Evolutionary conservation across 2,113 vertebrate genomes (phyloP), one percentile per base, ranked within the genome.

Genomic region (Zosterops hypoxanthus): DNA sequence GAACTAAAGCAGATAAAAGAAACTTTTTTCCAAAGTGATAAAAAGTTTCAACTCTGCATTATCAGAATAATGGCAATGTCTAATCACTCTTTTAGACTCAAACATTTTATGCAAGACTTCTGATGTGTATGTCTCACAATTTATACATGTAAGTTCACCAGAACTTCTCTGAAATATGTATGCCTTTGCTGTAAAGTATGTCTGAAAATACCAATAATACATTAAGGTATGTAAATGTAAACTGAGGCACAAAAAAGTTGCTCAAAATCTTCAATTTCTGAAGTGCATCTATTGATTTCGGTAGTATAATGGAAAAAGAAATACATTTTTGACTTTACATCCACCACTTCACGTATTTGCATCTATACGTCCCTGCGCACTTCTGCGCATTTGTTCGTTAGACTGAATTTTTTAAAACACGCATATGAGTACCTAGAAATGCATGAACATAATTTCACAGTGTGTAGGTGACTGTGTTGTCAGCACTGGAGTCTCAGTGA

Each of bases 61-160:
- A 60, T 31, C 12, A 70, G 28, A 87, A 57, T 63, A 82, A 84
- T 9, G 13, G 26, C 56, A 61, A 73, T n/a, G 5, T 25, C 11
- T 34, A 76, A 52, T 53, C 2, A 0, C 11, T 36, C 4, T 65
- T 86, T 83, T 11, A 61, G 50, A 29, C 12, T 53, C 26, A 47
- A 50, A 39, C 7, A 49, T 81, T 93, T 83, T 63, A 56, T 26
- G 8, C 33, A 65, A 91, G 31, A 28, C 2, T 24, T 29, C 21
- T 52, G 53, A 66, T 0, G 0, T 55, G 34, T 34, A 65, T 77
- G 3, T 34, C 6, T 16, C 7, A 36, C 3, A 4, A 72, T 64
- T 61, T 82, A 18, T 33, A 29, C 4, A 2, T 26, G 8, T 39
- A 68, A 61, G 16, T 69, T 82, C 25, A 82, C 16, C 23, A 55